A percentile compares a stretch with the other conserved stretches of the same genome.
phyloP scores from a whole-genome alignment of 2,113 vertebrate species.

The Brachirus orientalis region DNA sequence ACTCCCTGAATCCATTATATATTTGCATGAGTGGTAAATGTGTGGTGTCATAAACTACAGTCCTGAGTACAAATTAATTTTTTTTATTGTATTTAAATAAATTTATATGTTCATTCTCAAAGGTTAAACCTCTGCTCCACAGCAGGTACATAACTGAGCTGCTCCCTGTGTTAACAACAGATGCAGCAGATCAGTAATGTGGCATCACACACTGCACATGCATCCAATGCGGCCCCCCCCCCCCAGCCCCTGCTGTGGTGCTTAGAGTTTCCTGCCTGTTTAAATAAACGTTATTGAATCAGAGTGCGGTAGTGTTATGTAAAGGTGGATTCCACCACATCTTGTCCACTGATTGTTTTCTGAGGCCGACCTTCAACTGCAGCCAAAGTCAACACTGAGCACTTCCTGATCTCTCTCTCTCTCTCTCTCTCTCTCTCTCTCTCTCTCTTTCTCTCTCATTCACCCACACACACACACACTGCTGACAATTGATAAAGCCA shows the following conservation, averaged over 20 bases:
- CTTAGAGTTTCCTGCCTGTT: conserved; percentile 17
- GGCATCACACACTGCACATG: not conserved
- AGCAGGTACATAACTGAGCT: too few relatives aligned
- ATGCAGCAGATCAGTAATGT: too few relatives aligned
- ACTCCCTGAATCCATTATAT: too few relatives aligned
- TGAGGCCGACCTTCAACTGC: conserved; percentile 36
- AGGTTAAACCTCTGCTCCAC: too few relatives aligned
- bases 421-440: not conserved
- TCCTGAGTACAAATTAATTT: too few relatives aligned
- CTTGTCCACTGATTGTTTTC: conserved; percentile 37
- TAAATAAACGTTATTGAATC: conserved; percentile 33
- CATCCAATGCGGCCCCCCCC: not conserved
- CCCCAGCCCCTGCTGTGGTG: not conserved
- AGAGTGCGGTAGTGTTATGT: conserved; percentile 10
- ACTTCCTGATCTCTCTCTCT: conserved; percentile 27
- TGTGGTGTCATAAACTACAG: too few relatives aligned
- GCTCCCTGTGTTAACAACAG: too few relatives aligned
- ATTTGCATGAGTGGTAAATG: too few relatives aligned
- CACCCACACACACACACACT: conserved; percentile 9
- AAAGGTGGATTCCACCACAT: conserved; percentile 33
- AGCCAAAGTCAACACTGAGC: conserved; percentile 55
- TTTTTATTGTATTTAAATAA: too few relatives aligned
- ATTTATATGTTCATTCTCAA: too few relatives aligned
- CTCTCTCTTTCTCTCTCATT: too few relatives aligned
- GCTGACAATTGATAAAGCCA: conserved; percentile 2